Percentiles rank a stretch among this genome's conserved stretches.
Evolutionary conservation across 2,888 invertebrate genomes (phyloP).

Genomic region (Monoplex corrugatus): DNA sequence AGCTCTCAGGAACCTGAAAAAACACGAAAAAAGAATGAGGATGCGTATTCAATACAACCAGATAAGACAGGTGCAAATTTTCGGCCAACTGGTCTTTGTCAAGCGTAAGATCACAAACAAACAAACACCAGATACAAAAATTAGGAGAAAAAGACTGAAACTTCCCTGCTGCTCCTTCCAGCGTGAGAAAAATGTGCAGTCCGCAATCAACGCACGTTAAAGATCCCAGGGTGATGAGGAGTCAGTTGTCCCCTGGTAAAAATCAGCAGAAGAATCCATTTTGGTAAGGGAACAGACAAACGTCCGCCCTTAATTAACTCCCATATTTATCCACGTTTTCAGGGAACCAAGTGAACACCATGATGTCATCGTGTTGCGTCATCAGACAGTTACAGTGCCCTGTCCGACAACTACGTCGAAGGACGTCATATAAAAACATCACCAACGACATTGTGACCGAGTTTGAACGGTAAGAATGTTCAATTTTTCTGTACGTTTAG

Average conservation of each 20-base stretch:
- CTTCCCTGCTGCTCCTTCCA: no score
- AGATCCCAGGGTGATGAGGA: no score
- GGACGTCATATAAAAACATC: conserved; percentile 23
- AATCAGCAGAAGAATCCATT: background rate
- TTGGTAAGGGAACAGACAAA: background rate
- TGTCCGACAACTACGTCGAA: background rate
- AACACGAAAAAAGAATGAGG: no score
- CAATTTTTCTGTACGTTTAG: background rate
- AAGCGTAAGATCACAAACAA: no score
- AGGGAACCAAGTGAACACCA: conserved; percentile 8
- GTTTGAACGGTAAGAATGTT: background rate
- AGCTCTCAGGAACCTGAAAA: no score
- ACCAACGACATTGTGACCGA: background rate
- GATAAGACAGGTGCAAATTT: no score
- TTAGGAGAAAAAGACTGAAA: no score
- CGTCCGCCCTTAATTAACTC: background rate
- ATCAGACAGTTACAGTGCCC: conserved; percentile 29
- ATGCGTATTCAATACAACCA: no score
- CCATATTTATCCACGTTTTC: background rate
- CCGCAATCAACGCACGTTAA: no score
- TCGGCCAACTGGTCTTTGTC: no score
- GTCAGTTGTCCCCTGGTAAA: background rate
- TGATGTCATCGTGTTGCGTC: conserved; percentile 39
- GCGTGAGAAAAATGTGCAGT: no score
- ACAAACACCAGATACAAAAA: no score